Evolutionary conservation across 1,140 invertebrate species (phyloP).

Genomic region (Myzus persicae): DNA sequence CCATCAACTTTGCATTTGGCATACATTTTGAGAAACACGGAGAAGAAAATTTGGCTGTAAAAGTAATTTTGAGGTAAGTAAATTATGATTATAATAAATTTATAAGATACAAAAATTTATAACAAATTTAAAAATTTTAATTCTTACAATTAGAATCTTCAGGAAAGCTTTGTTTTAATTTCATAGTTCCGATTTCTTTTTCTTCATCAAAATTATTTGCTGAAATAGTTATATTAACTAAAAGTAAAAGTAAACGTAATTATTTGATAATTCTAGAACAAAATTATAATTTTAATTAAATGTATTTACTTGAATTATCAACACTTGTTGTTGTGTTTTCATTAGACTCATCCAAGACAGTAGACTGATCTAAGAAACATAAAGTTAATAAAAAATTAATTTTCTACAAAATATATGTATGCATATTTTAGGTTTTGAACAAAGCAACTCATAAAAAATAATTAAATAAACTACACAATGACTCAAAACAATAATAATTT

Average conservation of each 20-base stretch:
- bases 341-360: not conserved
- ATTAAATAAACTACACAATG: too few relatives aligned
- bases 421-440: not conserved
- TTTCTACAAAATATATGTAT: not conserved
- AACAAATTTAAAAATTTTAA: not conserved
- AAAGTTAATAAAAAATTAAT: not conserved
- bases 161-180: constrained; percentile 20
- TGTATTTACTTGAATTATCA: not conserved
- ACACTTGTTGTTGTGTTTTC: not conserved
- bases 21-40: not conserved
- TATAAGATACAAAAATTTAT: not conserved
- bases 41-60: constrained; percentile 38
- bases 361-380: not conserved
- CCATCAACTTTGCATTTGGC: not conserved
- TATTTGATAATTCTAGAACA: not conserved
- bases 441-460: not conserved
- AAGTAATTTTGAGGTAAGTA: not conserved
- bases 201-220: not conserved
- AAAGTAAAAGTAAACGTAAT: not conserved
- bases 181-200: not conserved
- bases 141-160: not conserved
- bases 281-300: not conserved
- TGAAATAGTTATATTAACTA: not conserved
- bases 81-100: not conserved
- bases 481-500: too few relatives aligned